phyloP scores from a whole-genome alignment of 2,888 invertebrate species.

The Hyppa rectilinea region DNA sequence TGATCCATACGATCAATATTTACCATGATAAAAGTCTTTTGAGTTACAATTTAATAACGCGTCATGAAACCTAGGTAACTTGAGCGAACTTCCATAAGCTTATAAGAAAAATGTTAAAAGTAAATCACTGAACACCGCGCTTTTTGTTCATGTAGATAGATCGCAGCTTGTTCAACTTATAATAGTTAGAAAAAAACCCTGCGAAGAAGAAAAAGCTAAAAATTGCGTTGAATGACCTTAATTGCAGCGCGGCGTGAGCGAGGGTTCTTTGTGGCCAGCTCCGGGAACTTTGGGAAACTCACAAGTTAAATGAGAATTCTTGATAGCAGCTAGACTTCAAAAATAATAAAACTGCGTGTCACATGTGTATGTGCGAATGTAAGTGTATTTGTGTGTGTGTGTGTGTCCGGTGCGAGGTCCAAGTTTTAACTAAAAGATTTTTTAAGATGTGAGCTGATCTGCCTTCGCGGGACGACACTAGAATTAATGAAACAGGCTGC shows the following conservation, averaged over 20 bases:
- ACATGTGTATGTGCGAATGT: not conserved
- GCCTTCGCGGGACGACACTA: not conserved
- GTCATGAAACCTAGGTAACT: not conserved
- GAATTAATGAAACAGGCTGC: conserved; percentile 4
- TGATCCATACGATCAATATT: not conserved
- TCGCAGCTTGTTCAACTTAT: conserved; percentile 56
- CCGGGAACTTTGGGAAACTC: conserved; percentile 46
- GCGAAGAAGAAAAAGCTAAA: conserved; percentile 37
- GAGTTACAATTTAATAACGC: too few relatives aligned
- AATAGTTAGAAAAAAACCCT: conserved; percentile 48
- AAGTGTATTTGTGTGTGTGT: not conserved
- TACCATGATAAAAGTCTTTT: not conserved
- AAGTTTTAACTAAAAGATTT: conserved; percentile 10
- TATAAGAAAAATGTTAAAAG: conserved; percentile 24
- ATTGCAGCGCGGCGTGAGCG: conserved; percentile 52
- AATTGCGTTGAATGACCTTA: conserved; percentile 59
- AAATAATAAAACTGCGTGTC: conserved; percentile 21
- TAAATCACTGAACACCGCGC: conserved; percentile 34
- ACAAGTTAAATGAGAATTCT: conserved; percentile 55
- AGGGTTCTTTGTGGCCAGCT: conserved; percentile 38
- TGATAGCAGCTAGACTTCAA: conserved; percentile 21
- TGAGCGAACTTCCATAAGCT: not conserved
- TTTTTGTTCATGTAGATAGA: conserved; percentile 58
- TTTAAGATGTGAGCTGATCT: conserved; percentile 1
- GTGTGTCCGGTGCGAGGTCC: not conserved